Evolutionary conservation across 2,797 vertebrate genomes (phyloP).

Genomic region (Sebastes vulpes): DNA sequence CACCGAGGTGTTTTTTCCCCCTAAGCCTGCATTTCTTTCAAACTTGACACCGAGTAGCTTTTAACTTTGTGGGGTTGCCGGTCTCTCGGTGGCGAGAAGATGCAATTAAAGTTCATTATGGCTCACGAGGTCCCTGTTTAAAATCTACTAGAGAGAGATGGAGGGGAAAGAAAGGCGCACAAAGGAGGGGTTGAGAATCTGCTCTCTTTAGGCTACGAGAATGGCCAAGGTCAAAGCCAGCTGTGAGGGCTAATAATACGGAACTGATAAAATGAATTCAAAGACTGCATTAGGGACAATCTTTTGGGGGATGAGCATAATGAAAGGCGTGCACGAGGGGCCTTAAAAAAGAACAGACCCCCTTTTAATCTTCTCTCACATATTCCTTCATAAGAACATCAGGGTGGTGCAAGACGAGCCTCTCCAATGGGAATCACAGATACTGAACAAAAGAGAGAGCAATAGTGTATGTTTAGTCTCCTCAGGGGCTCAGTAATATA

Average conservation of each 20-base stretch:
- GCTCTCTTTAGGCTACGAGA: slow-evolving; percentile 56
- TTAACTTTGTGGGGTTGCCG: slow-evolving; percentile 7
- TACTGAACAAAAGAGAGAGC: slow-evolving; percentile 8
- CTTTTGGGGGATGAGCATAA: slow-evolving; percentile 66
- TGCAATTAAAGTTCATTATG: slow-evolving; percentile 28
- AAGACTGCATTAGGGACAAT: slow-evolving; percentile 68
- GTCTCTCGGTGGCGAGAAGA: not conserved
- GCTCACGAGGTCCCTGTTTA: slow-evolving; percentile 32
- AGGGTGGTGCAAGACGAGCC: slow-evolving; percentile 14
- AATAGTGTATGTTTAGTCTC: slow-evolving; percentile 43
- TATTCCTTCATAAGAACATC: slow-evolving; percentile 34
- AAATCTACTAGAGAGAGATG: slow-evolving; percentile 43
- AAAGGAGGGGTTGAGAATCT: slow-evolving; percentile 60
- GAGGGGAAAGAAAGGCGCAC: slow-evolving; percentile 19
- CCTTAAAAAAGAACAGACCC: slow-evolving; percentile 48
- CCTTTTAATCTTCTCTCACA: slow-evolving; percentile 42
- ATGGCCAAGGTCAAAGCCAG: slow-evolving; percentile 81
- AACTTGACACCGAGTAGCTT: slow-evolving; percentile 54
- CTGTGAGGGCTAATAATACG: slow-evolving; percentile 63
- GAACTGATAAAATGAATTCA: slow-evolving; percentile 72
- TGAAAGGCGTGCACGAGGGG: slow-evolving; percentile 54
- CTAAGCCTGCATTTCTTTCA: slow-evolving; percentile 65
- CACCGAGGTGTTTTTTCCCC: slow-evolving; percentile 34
- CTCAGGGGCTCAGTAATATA: not conserved
- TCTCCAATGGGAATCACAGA: slow-evolving; percentile 10